phyloP scores from a whole-genome alignment of 2,888 invertebrate species.

The Torymus auratus region DNA sequence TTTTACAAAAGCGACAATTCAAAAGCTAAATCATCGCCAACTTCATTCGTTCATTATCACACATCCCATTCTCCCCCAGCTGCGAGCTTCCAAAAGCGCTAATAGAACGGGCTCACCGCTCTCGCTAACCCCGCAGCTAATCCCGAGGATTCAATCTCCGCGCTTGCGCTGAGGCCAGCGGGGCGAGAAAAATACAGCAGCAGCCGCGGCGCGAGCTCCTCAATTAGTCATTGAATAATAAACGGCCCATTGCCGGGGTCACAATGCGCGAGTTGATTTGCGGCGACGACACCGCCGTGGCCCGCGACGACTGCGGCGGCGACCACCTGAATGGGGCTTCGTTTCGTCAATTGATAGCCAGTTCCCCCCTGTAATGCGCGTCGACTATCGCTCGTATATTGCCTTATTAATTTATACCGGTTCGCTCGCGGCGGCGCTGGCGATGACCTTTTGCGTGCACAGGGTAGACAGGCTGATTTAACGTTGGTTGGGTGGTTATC shows the following conservation, averaged over 20 bases:
- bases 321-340: slow-evolving; percentile 44
- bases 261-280: slow-evolving; percentile 42
- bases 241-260: slow-evolving; percentile 6
- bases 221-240: slow-evolving; percentile 43
- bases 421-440: not conserved
- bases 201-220: not conserved
- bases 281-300: slow-evolving; percentile 16
- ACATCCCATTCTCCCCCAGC: too few relatives aligned
- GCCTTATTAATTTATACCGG: slow-evolving; percentile 46
- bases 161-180: too few relatives aligned
- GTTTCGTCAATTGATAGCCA: slow-evolving; percentile 48
- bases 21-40: too few relatives aligned
- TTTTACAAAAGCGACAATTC: too few relatives aligned
- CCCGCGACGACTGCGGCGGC: not conserved
- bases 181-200: not conserved
- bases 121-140: too few relatives aligned
- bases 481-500: slow-evolving; percentile 18
- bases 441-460: not conserved
- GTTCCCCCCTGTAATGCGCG: slow-evolving; percentile 29
- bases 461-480: not conserved
- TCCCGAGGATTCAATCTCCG: slow-evolving; percentile 1
- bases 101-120: too few relatives aligned
- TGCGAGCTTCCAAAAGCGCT: too few relatives aligned
- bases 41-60: too few relatives aligned
- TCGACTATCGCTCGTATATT: slow-evolving; percentile 31